Conservation (phyloP, 2,888 invertebrate genomes). For the Plusia festucae region DNA sequence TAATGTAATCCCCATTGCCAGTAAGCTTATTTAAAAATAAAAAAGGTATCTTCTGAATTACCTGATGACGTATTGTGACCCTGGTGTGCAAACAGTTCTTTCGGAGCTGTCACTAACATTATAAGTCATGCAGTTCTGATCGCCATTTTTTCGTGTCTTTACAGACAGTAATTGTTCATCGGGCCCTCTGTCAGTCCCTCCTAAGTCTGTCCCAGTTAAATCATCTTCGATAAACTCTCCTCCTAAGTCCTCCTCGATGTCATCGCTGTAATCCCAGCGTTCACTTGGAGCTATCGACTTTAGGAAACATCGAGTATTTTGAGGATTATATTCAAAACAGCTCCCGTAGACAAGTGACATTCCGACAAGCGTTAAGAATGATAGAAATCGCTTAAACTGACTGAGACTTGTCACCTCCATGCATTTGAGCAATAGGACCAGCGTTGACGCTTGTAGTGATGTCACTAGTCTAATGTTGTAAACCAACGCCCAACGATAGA, state of each 20-base stretch:
- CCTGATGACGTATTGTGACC: conserved; percentile 78
- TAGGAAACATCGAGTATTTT: background rate
- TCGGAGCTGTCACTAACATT: conserved; percentile 61
- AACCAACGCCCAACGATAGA: too few species aligned
- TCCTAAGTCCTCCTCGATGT: conserved; percentile 24
- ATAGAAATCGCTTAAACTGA: too few species aligned
- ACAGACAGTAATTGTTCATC: background rate
- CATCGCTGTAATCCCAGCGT: conserved; percentile 29
- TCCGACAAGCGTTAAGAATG: too few species aligned
- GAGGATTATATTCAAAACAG: background rate
- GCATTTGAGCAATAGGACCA: too few species aligned
- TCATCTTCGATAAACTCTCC: conserved; percentile 8
- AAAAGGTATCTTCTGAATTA: conserved; percentile 42
- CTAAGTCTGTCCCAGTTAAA: conserved; percentile 2
- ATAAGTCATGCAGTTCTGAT: conserved; percentile 56
- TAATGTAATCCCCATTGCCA: too few species aligned
- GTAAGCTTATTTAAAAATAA: too few species aligned
- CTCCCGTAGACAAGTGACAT: too few species aligned
- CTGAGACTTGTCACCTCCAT: too few species aligned
- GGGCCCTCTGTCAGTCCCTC: conserved; percentile 26
- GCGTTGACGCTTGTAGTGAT: too few species aligned
- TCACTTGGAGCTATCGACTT: conserved; percentile 14
- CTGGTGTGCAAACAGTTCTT: conserved; percentile 70
- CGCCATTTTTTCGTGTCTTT: conserved; percentile 19
- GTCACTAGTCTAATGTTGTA: too few species aligned